These are phyloP conservation scores for Sigmodon hispidus DNA, from an alignment of 2,113 vertebrate species.

Conservation along the genomic window DNA sequence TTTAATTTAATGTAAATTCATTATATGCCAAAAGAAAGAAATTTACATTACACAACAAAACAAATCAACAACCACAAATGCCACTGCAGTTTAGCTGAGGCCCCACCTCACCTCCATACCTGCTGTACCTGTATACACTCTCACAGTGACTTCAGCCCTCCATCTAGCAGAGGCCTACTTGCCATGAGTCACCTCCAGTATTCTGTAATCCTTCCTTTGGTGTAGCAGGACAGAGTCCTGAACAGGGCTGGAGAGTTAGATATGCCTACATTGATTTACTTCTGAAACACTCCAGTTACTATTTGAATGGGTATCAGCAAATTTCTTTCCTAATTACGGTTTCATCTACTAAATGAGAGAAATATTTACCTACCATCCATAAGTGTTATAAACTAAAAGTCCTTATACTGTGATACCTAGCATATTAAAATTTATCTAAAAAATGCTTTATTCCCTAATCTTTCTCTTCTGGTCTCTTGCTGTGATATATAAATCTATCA, in stretches of 20 bases:
- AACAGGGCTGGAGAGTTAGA: background rate
- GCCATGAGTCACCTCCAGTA: background rate
- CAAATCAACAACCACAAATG: too few relatives aligned
- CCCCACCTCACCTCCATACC: background rate
- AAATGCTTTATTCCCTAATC: background rate
- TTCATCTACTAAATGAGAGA: background rate
- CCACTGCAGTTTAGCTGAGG: background rate
- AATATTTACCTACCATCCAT: background rate
- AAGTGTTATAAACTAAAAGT: background rate
- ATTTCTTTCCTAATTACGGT: slow-evolving; percentile 23
- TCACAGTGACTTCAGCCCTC: background rate
- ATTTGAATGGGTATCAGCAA: background rate
- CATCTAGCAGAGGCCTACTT: background rate
- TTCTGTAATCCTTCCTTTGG: background rate
- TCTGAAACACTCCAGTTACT: slow-evolving; percentile 11
- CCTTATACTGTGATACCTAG: background rate
- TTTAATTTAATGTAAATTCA: background rate
- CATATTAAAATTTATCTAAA: background rate
- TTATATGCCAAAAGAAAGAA: background rate
- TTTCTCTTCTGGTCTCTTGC: background rate
- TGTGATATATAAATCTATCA: background rate
- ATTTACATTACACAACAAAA: background rate
- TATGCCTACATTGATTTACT: background rate
- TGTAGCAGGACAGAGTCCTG: background rate
- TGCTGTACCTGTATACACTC: background rate